These are phyloP conservation scores for Ferdinandea cuprea DNA, from an alignment of 2,888 invertebrate genomes.

Conservation along the genomic window DNA sequence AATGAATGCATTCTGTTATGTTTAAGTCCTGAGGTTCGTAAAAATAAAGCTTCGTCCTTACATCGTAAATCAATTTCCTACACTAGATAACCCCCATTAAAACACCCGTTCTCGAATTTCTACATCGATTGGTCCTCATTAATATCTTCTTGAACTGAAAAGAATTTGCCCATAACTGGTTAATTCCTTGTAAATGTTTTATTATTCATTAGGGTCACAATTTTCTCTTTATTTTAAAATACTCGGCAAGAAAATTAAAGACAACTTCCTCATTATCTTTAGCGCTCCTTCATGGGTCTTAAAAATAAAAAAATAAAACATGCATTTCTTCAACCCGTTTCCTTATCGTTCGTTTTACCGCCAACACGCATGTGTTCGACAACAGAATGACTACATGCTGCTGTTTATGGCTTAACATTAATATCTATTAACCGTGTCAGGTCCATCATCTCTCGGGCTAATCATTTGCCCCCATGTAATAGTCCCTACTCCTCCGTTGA, in stretches of 20 bases:
- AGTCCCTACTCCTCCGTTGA: slow-evolving; percentile 23
- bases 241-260: slow-evolving; percentile 22
- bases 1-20: too few relatives aligned
- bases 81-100: neutral
- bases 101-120: too few relatives aligned
- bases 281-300: neutral
- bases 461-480: slow-evolving; percentile 56
- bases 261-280: slow-evolving; percentile 36
- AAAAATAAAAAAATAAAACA: neutral
- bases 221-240: slow-evolving; percentile 4
- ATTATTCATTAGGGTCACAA: slow-evolving; percentile 11
- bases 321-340: neutral
- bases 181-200: neutral
- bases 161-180: neutral
- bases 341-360: slow-evolving; percentile 8
- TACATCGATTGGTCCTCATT: neutral
- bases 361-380: slow-evolving; percentile 27
- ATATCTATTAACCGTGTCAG: slow-evolving; percentile 68
- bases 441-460: slow-evolving; percentile 60
- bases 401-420: slow-evolving; percentile 65
- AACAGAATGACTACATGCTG: slow-evolving; percentile 49
- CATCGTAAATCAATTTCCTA: too few relatives aligned
- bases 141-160: neutral
- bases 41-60: too few relatives aligned
- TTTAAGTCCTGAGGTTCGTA: too few relatives aligned